Conservation (phyloP, 2,113 vertebrate species). For the Camarhynchus parvulus region DNA sequence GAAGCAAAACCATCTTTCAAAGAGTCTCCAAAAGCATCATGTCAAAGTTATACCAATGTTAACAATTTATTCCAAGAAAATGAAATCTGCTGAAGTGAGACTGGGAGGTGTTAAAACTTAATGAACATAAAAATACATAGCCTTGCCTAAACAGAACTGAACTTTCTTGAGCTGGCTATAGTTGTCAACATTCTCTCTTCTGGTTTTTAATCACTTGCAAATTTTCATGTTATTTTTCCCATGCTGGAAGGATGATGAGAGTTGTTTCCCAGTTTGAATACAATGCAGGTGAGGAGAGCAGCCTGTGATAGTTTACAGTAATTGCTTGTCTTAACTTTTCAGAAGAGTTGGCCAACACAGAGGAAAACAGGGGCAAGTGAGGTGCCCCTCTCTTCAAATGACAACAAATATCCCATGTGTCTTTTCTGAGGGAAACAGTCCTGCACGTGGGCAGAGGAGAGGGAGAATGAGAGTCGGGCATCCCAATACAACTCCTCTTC, state of each 20-base stretch:
- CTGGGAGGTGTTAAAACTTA: constrained; percentile 36
- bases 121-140: constrained; percentile 17
- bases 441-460: neutral
- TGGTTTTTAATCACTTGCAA: constrained; percentile 40
- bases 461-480: neutral
- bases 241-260: neutral
- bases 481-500: neutral
- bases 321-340: neutral
- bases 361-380: neutral
- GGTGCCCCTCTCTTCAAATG: neutral
- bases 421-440: neutral
- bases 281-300: neutral
- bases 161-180: neutral
- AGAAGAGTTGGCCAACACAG: neutral
- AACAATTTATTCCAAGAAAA: constrained; percentile 52
- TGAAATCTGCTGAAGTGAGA: constrained; percentile 42
- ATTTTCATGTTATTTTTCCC: neutral
- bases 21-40: neutral
- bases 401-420: neutral
- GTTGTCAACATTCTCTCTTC: neutral
- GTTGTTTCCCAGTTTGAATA: neutral
- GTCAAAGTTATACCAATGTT: neutral
- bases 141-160: neutral
- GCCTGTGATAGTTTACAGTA: neutral
- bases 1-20: neutral